Conservation (phyloP, 92 coral and sea anemone species). For the Zoanthus sociatus region DNA sequence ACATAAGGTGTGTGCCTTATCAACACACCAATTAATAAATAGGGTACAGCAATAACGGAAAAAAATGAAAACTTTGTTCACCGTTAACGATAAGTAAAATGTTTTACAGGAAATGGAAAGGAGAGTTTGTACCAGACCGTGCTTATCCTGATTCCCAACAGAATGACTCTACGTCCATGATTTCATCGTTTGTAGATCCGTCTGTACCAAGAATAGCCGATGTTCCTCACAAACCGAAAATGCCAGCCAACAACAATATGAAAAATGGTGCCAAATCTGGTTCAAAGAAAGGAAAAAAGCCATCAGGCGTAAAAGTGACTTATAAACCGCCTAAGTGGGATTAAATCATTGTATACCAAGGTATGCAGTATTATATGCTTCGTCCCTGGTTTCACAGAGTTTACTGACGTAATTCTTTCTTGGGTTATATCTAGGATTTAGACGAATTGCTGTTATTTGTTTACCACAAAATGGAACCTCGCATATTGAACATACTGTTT, state of each 20-base stretch:
- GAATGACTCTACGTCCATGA: conserved; percentile 68
- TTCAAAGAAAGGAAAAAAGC: conserved; percentile 73
- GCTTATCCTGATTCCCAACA: conserved; percentile 68
- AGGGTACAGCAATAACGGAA: background rate
- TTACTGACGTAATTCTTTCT: no score
- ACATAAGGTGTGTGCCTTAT: no score
- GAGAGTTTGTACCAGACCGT: conserved; percentile 94
- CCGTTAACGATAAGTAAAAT: background rate
- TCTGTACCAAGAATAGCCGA: conserved; percentile 93
- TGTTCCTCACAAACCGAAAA: conserved; percentile 89
- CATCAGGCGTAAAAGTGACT: conserved; percentile 90
- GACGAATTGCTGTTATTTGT: no score
- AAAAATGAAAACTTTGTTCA: background rate
- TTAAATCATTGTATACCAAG: conserved; percentile 21
- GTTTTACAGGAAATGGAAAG: conserved; percentile 80
- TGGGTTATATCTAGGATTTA: no score
- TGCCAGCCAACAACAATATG: conserved; percentile 18
- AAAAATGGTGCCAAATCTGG: conserved; percentile 68
- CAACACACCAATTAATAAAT: no score
- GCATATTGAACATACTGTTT: no score
- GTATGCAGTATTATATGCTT: background rate
- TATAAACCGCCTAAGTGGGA: conserved; percentile 97
- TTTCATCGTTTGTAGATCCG: conserved; percentile 92
- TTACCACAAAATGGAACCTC: no score
- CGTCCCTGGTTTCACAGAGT: no score